Evolutionary conservation across 2,888 invertebrate genomes (phyloP).

Genomic region (Aleiodes alternator): DNA sequence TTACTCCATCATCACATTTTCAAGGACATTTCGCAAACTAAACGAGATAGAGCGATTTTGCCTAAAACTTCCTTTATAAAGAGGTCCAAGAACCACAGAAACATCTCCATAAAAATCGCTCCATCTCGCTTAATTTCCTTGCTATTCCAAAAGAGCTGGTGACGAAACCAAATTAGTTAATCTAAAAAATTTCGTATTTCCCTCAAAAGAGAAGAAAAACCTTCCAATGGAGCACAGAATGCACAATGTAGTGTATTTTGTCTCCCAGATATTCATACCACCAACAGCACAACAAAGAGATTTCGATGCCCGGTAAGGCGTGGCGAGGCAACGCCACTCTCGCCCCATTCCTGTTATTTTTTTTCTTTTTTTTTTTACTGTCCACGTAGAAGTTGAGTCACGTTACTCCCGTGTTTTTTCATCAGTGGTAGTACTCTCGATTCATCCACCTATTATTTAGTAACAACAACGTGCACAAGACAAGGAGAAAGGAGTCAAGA

Average conservation of each 20-base stretch:
- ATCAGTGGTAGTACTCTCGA: constrained; percentile 13
- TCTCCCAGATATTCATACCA: constrained; percentile 51
- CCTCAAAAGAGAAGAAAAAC: background rate
- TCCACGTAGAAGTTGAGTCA: constrained; percentile 25
- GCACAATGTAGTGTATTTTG: constrained; percentile 22
- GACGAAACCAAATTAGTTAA: too few species aligned
- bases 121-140: too few species aligned
- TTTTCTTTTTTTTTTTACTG: background rate
- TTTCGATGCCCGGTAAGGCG: constrained; percentile 59
- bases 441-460: constrained; percentile 21
- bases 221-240: background rate
- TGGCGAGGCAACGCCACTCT: constrained; percentile 53
- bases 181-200: too few species aligned
- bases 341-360: constrained; percentile 37
- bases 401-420: constrained; percentile 10
- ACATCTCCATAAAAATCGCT: too few species aligned
- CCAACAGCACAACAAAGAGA: constrained; percentile 57
- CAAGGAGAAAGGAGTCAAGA: constrained; percentile 38
- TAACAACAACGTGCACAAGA: background rate
- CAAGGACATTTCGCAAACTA: too few species aligned
- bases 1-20: too few species aligned
- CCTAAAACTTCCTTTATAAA: too few species aligned
- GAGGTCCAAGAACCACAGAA: too few species aligned
- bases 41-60: too few species aligned
- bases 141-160: too few species aligned